phyloP scores from a whole-genome alignment of 2,797 vertebrate genomes.

The Antrozous pallidus region DNA sequence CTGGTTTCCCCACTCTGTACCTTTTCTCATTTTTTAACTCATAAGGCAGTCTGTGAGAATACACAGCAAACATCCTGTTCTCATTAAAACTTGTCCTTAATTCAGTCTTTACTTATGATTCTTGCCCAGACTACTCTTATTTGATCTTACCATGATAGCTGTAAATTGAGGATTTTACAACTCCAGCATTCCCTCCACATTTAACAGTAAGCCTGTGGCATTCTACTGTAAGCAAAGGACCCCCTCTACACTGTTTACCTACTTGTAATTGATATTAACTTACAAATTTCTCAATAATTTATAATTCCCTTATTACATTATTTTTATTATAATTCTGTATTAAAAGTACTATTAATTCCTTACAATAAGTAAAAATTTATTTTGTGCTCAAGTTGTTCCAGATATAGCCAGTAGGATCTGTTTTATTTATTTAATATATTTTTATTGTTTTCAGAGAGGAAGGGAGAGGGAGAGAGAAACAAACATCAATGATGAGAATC shows the following conservation, averaged over 20 bases:
- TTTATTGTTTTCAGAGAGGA: too few species aligned
- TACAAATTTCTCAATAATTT: not conserved
- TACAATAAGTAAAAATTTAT: not conserved
- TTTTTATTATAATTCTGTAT: not conserved
- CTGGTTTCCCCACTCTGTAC: not conserved
- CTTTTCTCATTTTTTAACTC: not conserved
- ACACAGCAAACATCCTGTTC: not conserved
- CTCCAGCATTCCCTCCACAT: not conserved
- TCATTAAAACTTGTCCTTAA: not conserved
- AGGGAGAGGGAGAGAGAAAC: too few species aligned
- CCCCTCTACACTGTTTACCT: not conserved
- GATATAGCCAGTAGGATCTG: not conserved
- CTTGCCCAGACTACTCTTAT: not conserved
- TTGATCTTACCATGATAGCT: not conserved
- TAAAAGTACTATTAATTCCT: slow-evolving; percentile 25
- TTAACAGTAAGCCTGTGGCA: not conserved
- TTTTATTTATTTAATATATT: not conserved
- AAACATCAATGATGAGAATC: too few species aligned
- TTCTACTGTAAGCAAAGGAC: not conserved
- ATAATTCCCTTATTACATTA: not conserved
- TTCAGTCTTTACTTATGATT: not conserved
- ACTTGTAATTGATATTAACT: not conserved
- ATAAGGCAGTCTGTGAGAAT: not conserved
- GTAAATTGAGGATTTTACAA: not conserved
- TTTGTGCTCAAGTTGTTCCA: not conserved